Evolutionary conservation across 2,113 vertebrate genomes (phyloP).

Genomic region (Calidris pugnax): DNA sequence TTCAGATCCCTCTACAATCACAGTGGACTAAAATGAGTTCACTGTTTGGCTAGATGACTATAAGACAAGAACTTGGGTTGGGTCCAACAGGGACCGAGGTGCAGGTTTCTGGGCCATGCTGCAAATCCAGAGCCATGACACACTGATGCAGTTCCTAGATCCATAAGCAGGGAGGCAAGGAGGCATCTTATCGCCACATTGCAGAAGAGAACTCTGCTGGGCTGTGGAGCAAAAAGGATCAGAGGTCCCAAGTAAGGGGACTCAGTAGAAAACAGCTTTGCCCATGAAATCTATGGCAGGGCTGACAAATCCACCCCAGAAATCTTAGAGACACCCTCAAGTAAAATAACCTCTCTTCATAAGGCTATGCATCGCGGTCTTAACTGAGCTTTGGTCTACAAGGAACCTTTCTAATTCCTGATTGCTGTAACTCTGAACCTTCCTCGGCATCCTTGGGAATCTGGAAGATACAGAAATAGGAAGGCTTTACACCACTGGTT

Average conservation of each 20-base stretch:
- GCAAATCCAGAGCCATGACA: not conserved
- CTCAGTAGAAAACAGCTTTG: not conserved
- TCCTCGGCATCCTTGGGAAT: not conserved
- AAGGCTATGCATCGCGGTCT: not conserved
- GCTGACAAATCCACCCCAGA: not conserved
- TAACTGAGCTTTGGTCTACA: not conserved
- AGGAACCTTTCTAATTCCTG: not conserved
- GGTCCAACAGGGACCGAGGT: not conserved
- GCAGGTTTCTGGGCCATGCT: not conserved
- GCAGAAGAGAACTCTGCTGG: not conserved
- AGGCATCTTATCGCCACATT: not conserved
- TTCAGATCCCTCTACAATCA: not conserved
- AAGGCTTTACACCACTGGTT: not conserved
- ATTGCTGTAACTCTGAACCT: not conserved
- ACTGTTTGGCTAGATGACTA: not conserved
- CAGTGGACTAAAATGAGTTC: rapidly evolving
- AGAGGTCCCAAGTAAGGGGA: not conserved
- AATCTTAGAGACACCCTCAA: not conserved
- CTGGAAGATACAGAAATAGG: not conserved
- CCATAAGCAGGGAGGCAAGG: not conserved
- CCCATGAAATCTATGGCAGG: not conserved
- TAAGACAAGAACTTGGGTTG: not conserved
- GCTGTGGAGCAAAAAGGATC: not conserved
- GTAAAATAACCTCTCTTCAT: not conserved
- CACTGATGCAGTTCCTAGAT: not conserved